Conservation (phyloP, 2,888 invertebrate species). For the Rhagium mordax region DNA sequence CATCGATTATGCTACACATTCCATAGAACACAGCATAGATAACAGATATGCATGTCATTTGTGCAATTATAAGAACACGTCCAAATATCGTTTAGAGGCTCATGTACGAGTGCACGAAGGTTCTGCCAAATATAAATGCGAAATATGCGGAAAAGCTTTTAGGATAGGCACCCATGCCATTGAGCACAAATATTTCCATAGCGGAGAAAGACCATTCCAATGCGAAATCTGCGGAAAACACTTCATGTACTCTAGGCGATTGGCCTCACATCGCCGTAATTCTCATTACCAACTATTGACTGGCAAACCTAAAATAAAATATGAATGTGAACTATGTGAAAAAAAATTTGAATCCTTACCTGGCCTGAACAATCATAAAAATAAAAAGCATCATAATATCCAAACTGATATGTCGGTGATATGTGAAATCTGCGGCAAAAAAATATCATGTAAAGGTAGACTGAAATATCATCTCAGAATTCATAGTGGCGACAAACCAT, state of each 20-base stretch:
- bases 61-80: conserved; percentile 54
- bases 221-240: conserved; percentile 68
- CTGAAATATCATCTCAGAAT: conserved; percentile 65
- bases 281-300: conserved; percentile 70
- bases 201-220: conserved; percentile 67
- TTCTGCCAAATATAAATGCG: conserved; percentile 56
- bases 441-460: conserved; percentile 64
- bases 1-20: conserved; percentile 63
- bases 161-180: conserved; percentile 70
- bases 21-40: conserved; percentile 58
- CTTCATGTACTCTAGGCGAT: conserved; percentile 71
- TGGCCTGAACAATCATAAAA: conserved; percentile 61
- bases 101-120: conserved; percentile 61
- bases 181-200: conserved; percentile 69
- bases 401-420: conserved; percentile 69
- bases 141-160: conserved; percentile 56
- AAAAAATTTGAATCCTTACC: conserved; percentile 63
- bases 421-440: conserved; percentile 67
- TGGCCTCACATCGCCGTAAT: conserved; percentile 71
- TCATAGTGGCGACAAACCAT: conserved; percentile 70
- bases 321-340: conserved; percentile 67
- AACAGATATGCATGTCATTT: conserved; percentile 54
- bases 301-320: conserved; percentile 62
- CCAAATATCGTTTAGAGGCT: conserved; percentile 58
- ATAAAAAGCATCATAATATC: conserved; percentile 55